Conservation (phyloP, 2,113 vertebrate species). For the Psittacula cyanocephala region DNA sequence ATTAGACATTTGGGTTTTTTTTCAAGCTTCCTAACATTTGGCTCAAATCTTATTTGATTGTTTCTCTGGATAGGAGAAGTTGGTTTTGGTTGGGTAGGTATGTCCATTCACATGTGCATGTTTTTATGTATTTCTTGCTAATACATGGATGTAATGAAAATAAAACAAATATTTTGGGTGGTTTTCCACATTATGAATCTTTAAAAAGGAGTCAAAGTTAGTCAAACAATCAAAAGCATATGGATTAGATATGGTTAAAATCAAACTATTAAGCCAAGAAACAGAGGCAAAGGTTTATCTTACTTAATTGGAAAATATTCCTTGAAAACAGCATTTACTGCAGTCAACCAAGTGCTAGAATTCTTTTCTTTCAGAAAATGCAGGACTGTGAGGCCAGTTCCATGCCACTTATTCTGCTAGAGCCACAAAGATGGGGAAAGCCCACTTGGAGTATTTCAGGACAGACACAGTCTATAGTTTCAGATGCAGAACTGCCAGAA, state of each 20-base stretch:
- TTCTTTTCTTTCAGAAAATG: neutral
- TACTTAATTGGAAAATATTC: neutral
- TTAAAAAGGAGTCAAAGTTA: neutral
- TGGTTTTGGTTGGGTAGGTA: neutral
- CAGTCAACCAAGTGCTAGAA: neutral
- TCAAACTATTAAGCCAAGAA: neutral
- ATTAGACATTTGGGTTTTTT: neutral
- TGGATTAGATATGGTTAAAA: neutral
- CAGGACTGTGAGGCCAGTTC: too few species aligned
- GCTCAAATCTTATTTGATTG: neutral
- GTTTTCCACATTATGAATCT: neutral
- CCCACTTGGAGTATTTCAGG: neutral
- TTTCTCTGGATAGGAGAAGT: neutral
- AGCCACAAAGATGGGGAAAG: neutral
- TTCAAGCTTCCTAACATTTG: neutral
- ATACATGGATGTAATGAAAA: neutral
- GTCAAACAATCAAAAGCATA: neutral
- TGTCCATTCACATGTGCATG: fast-evolving
- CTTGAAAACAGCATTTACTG: neutral
- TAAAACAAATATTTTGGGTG: neutral
- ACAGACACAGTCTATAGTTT: neutral
- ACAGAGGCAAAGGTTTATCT: too few species aligned
- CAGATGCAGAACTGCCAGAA: neutral
- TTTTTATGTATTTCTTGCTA: neutral
- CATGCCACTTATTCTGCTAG: neutral